Evolutionary conservation across 2,888 invertebrate species (phyloP).

Genomic region (Thalpophila matura): DNA sequence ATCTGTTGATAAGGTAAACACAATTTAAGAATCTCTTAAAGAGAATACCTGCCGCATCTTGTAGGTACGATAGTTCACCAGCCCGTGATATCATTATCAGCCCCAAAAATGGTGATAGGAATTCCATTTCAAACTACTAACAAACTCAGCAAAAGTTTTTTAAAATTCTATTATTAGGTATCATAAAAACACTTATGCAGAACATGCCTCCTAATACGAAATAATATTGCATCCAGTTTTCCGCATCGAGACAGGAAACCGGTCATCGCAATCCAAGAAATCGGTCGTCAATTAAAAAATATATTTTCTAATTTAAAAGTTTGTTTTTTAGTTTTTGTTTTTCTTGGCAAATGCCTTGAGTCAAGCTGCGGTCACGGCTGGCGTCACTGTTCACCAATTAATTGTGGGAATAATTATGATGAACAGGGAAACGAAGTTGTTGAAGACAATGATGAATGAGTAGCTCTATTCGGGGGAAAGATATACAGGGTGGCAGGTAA

Average conservation of each 20-base stretch:
- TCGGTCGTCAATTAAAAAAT: neutral
- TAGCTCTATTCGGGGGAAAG: neutral
- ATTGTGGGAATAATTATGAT: neutral
- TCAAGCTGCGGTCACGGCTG: neutral
- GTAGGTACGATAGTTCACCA: no score
- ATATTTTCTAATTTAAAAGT: neutral
- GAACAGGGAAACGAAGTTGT: neutral
- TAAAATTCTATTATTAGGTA: no score
- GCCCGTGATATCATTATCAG: no score
- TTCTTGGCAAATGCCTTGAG: neutral
- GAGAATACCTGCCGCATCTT: no score
- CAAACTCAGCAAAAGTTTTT: no score
- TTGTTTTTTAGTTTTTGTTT: slow-evolving; percentile 2
- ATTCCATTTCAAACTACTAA: no score
- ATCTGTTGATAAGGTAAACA: no score
- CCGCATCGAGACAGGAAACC: slow-evolving; percentile 6
- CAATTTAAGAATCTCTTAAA: no score
- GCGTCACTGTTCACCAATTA: neutral
- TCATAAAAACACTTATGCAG: no score
- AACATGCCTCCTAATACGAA: neutral
- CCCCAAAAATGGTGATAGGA: no score
- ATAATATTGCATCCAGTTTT: slow-evolving; percentile 8
- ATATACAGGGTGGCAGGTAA: neutral
- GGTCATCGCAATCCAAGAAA: neutral
- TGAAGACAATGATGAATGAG: neutral